Evolutionary conservation across 1,140 invertebrate species (phyloP), one percentile per base, ranked within the genome.

Genomic region (Bombus difficillimus): DNA sequence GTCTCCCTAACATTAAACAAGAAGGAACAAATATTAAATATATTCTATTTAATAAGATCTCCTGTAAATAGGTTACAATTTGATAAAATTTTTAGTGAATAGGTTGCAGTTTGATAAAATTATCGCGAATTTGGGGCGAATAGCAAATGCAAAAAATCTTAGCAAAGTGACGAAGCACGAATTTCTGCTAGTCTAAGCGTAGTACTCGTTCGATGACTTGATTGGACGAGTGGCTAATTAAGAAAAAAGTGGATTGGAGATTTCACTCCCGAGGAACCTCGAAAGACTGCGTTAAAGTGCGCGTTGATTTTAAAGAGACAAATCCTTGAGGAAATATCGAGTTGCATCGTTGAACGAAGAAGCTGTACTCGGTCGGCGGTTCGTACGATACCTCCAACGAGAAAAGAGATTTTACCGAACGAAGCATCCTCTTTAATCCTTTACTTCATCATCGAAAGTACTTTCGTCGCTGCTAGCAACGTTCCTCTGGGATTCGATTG

Each of bases 301-400:
- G 47, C 47, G 18, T 53, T 53, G 47, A 53, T 53, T 53, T 53
- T 53, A 6, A 59, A 28, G 15, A 12, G 15, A 64, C 15, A 41
- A 64, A 5, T 68, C 32, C 22, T 43, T 1, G 13, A 37, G 13
- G 28, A 47, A 73, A 78, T 43, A 18, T 88, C 86, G 28, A 18
- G 18, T 84, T 76, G 41, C 71, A 47, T 88, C 64, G 47, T 88
- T 83, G 78, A 77, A 8, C n/a, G 43, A 59, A 82, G 32, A 41
- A 64, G n/a, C 32, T 32, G 2, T 57, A 80, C 28, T 37, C 59
- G 12, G 10, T 2, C 59, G 18, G 3, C 53, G 28, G 12, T 59
- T 18, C 69, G 25, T 37, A 69, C 8, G 69, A 41, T 71, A 41
- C 12, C 25, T 41, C 0, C 4, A 28, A 22, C 12, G 5, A 4